Base-by-base conservation (phyloP, 2,113 vertebrate genomes). In the Anseranas semipalmata region DNA sequence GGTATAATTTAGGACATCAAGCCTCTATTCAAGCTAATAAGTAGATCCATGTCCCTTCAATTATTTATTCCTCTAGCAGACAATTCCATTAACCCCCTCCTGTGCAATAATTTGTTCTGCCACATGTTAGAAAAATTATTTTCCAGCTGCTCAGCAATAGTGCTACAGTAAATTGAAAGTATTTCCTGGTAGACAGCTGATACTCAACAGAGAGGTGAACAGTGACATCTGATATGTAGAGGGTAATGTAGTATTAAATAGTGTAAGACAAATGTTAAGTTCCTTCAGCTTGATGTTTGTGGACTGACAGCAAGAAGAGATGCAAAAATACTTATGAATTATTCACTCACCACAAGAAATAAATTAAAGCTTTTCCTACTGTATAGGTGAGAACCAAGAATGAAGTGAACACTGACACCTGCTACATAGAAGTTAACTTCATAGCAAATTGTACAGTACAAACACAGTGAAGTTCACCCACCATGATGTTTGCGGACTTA, bases 51-150 rank as follows among this genome's bases (percentile, higher is more conserved):
- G 90, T 95, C 91, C 96, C 90, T 95, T 96, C 76, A 59, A 96
- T 97, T 98, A 98, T 96, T 98, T 98, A 97, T 89, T 96, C 80
- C 78, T 95, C 77, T 95, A 93, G 90, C 84, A 97, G 96, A 94
- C 74, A 97, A 94, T 97, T 97, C 96, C 95, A 97, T 97, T 98
- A 98, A 97, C 86, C 91, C 91, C 96, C 96, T 97, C 85, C 87
- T 96, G 97, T 95, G 97, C 89, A 95, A 97, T 97, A 98, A 98
- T 98, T 98, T 97, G 81, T 74, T 97, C 87, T 97, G 89, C 95
- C 96, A 97, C 95, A 97, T 95, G 87, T 94, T 96, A 82, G 95
- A 97, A 97, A 96, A 97, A 97, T 95, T 93, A 89, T 96, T 96
- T 97, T 97, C 89, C 96, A 97, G 93, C 87, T 96, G 78, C 92